Evolutionary conservation across 1,140 invertebrate species (phyloP).

Genomic region (Aphaenogaster ashmeadi): DNA sequence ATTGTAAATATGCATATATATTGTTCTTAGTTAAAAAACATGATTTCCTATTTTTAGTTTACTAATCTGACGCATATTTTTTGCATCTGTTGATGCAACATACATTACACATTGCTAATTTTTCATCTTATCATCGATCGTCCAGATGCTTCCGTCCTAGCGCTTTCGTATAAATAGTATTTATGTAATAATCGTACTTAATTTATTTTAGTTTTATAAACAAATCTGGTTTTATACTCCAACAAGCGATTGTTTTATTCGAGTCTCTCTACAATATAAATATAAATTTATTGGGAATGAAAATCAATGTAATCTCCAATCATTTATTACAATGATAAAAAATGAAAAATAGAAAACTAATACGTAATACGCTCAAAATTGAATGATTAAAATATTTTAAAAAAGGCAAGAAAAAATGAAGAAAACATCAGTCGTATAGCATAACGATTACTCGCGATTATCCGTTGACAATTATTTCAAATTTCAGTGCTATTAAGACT

Average conservation of each 20-base stretch:
- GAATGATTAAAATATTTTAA: too few relatives aligned
- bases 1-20: not conserved
- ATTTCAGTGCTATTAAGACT: not conserved
- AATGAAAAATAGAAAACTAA: not conserved
- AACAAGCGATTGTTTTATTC: conserved; percentile 20
- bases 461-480: not conserved
- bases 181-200: conserved; percentile 74
- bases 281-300: conserved; percentile 27
- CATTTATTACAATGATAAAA: not conserved
- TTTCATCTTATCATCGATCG: conserved; percentile 61
- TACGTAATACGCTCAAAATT: not conserved
- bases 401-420: not conserved
- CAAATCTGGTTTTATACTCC: conserved; percentile 60
- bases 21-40: not conserved
- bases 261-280: not conserved
- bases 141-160: conserved; percentile 70
- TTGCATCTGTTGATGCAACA: not conserved
- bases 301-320: not conserved
- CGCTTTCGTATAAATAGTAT: conserved; percentile 57
- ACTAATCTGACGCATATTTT: not conserved
- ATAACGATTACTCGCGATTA: not conserved
- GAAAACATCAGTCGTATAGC: not conserved
- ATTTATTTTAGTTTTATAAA: conserved; percentile 78
- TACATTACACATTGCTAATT: not conserved
- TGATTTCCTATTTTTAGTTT: not conserved